A percentile compares a stretch with the other conserved stretches of the same genome.
phyloP scores from a whole-genome alignment of 30 jellyfish, hydroid and myxozoan species.

The Rhopilema esculentum region DNA sequence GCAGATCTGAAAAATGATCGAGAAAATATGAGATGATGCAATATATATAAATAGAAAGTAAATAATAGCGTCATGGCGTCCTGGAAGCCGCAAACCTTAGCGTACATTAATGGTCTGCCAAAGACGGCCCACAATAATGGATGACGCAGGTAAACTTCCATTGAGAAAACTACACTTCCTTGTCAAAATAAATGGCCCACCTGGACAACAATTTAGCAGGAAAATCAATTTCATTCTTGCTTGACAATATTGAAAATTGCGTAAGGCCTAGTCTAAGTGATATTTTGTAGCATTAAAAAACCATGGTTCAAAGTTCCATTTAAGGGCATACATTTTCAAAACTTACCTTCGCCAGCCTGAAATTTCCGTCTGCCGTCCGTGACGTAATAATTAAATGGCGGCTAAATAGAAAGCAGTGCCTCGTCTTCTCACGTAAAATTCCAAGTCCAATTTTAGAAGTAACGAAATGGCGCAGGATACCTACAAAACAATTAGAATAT shows the following conservation, averaged over 20 bases:
- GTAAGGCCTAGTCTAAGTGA: no score
- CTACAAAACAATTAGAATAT: no score
- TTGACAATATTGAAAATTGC: no score
- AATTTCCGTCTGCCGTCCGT: conserved; percentile 86
- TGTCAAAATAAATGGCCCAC: no score
- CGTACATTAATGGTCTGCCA: not conserved
- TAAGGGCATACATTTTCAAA: no score
- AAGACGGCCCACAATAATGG: not conserved
- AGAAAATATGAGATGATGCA: not conserved
- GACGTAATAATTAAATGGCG: conserved; percentile 90
- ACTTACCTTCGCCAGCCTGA: conserved; percentile 93
- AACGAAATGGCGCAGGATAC: conserved; percentile 87
- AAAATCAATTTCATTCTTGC: no score
- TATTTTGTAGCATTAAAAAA: no score
- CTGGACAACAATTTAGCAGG: no score
- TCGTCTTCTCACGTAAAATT: conserved; percentile 74
- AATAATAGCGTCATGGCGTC: not conserved
- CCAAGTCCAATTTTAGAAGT: conserved; percentile 56
- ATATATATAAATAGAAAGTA: not conserved
- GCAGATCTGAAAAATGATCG: conserved; percentile 58
- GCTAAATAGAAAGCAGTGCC: conserved; percentile 95
- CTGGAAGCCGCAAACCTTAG: not conserved
- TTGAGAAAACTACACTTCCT: no score
- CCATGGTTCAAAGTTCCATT: no score
- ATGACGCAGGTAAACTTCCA: no score